phyloP scores from a whole-genome alignment of 2,113 vertebrate species.

The Asarcornis scutulata region DNA sequence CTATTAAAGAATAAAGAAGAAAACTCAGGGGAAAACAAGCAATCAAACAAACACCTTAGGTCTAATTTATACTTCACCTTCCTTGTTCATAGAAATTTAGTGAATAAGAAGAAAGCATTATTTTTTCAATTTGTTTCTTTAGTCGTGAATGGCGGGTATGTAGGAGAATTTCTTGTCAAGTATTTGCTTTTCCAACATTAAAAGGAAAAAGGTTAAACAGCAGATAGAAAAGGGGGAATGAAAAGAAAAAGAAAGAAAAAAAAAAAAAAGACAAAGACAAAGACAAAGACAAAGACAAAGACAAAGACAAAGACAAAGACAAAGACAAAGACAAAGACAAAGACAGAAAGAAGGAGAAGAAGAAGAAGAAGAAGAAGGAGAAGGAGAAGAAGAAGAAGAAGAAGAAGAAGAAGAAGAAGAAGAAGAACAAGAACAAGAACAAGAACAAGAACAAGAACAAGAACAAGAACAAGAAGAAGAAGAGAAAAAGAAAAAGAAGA shows the following conservation, averaged over 20 bases:
- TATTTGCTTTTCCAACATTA: neutral
- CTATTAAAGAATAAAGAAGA: neutral
- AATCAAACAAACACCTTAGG: neutral
- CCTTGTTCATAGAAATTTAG: neutral
- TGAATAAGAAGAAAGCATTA: fast-evolving
- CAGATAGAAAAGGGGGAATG: neutral
- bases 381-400: no score
- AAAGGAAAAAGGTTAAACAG: neutral
- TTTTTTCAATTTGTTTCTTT: neutral
- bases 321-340: no score
- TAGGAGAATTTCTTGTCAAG: neutral
- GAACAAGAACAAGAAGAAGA: no score
- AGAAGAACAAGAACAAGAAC: no score
- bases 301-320: no score
- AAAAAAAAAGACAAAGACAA: no score
- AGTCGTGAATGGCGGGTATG: neutral
- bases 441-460: no score
- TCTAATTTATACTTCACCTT: neutral
- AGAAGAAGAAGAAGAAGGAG: no score
- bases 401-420: no score
- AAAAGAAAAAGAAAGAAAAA: no score
- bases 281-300: no score
- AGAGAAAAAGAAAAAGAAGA: neutral
- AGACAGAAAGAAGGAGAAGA: fast-evolving
- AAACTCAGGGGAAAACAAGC: fast-evolving